Evolutionary conservation across 2,113 vertebrate species (phyloP), one percentile per base, ranked within the genome.

Genomic region (Planiliza haematocheilus): DNA sequence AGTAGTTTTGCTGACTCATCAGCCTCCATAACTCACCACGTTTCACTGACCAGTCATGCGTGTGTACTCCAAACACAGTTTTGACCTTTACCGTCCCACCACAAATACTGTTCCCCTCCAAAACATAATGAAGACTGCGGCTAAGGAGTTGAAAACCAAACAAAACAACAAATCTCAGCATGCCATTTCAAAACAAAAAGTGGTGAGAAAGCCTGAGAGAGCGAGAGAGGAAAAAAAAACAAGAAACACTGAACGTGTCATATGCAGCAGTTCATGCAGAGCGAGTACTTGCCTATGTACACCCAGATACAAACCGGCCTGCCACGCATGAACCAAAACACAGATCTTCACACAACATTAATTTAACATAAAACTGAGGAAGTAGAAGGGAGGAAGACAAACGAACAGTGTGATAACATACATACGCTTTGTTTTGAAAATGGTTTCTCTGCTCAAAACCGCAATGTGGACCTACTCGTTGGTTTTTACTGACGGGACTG

Each of bases 131-230:
- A 77, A 83, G 52, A 61, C 85, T 61, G 43, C 21, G 50, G 43
- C 57, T 46, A 55, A 81, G 82, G 81, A 89, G 86, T 83, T 48
- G 52, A 60, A 82, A 84, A 71, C 52, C 36, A 85, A 89, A 89
- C 83, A 84, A 61, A 85, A 87, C 78, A 87, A 88, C 79, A 79
- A 79, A 62, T 83, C 83, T 73, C 80, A 88, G 75, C 81, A 72
- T 77, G 81, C 48, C 71, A 48, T 79, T 64, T 55, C 24, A 88
- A 87, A 90, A 83, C 77, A 86, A 53, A 74, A 62, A 18, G 48
- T 49, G 71, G 43, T 36, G 24, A 69, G 65, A 41, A 36, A 18
- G 65, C 50, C 42, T 52, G 56, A 20, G 50, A 60, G 37, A 43
- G 56, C 2, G 14, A 57, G 11, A 56, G 12, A 59, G 43, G 46